Conservation (phyloP, 37 sponge, comb jelly and placozoan genomes). For the Hexactinellida sp. region DNA sequence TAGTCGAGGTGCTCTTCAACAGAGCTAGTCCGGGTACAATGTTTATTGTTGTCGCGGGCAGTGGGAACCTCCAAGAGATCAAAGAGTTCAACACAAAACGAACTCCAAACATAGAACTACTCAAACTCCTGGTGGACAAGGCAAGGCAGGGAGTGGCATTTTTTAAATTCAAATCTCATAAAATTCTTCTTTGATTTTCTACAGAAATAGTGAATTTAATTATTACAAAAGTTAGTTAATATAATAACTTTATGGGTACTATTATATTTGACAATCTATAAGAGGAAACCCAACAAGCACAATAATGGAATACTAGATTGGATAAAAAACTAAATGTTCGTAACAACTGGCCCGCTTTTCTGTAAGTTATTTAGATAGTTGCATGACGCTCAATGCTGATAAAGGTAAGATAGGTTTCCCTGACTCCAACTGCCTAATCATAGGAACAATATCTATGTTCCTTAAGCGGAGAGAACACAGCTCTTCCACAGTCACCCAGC, state of each 20-base stretch:
- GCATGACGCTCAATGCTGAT: neutral
- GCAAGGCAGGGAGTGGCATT: neutral
- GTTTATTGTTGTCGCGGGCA: constrained; percentile 17
- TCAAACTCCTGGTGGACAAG: neutral
- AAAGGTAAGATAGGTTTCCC: neutral
- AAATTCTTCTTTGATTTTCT: neutral
- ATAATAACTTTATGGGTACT: too few relatives aligned
- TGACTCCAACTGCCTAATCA: neutral
- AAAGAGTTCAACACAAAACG: neutral
- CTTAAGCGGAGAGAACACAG: neutral
- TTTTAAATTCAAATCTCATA: neutral
- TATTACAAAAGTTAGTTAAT: neutral
- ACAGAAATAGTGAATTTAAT: too few relatives aligned
- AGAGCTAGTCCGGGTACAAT: neutral
- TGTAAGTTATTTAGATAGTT: neutral
- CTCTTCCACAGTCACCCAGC: neutral
- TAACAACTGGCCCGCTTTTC: too few relatives aligned
- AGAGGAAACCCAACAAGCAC: too few relatives aligned
- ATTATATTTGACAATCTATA: too few relatives aligned
- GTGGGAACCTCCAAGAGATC: constrained; percentile 20
- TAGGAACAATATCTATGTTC: neutral
- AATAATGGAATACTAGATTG: too few relatives aligned
- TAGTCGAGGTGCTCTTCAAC: neutral
- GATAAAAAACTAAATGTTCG: too few relatives aligned
- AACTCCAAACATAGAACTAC: neutral